Conservation (phyloP, 2,113 vertebrate species). For the Chaetops frenatus region DNA sequence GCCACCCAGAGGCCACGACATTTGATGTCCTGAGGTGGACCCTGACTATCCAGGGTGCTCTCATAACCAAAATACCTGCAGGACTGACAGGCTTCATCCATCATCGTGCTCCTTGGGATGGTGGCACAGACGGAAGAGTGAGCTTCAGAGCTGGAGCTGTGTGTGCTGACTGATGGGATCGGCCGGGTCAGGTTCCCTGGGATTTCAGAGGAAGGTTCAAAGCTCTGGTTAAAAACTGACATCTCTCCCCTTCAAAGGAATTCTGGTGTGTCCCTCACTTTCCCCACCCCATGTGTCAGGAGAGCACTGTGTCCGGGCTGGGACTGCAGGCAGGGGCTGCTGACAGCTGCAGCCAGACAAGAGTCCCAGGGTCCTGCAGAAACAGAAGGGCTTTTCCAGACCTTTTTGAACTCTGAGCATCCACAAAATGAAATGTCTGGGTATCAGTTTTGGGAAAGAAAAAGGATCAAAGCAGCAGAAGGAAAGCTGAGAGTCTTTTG, state of each 20-base stretch:
- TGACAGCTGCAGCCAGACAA: not conserved
- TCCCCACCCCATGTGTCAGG: not conserved
- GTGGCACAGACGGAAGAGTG: not conserved
- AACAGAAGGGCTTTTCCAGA: not conserved
- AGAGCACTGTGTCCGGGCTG: rapidly evolving
- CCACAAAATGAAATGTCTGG: not conserved
- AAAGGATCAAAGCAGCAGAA: not conserved
- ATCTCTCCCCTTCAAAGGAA: slow-evolving; percentile 26
- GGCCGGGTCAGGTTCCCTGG: not conserved
- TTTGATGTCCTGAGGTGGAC: not conserved
- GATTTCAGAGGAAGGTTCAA: slow-evolving; percentile 34
- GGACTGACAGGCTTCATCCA: not conserved
- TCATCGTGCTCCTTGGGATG: not conserved
- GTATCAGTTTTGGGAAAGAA: not conserved
- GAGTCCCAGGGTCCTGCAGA: not conserved
- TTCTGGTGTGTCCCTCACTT: not conserved
- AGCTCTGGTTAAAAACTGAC: not conserved
- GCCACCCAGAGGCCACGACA: not conserved
- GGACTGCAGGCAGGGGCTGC: not conserved
- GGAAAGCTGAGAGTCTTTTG: not conserved
- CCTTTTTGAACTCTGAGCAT: not conserved
- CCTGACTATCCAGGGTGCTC: not conserved
- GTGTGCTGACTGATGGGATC: slow-evolving; percentile 33
- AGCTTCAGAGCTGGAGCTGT: not conserved
- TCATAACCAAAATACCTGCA: not conserved